These are phyloP conservation scores for Platerodrilus igneus DNA, from an alignment of 2,888 invertebrate genomes.

Conservation along the genomic window DNA sequence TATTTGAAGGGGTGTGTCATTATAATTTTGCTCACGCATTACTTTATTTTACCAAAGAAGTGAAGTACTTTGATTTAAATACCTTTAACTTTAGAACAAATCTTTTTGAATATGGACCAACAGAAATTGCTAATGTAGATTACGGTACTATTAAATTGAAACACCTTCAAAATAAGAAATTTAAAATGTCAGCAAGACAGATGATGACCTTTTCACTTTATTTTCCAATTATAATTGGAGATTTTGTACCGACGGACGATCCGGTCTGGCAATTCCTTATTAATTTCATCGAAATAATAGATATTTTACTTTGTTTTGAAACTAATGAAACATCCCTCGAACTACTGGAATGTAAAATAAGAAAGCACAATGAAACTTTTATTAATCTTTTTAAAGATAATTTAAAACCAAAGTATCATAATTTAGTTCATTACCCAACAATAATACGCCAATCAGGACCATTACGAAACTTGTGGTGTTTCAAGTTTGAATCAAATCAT, in stretches of 20 bases:
- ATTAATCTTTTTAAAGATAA: constrained; percentile 19
- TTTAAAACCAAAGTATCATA: constrained; percentile 28
- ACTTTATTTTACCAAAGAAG: constrained; percentile 12
- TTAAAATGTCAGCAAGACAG: constrained; percentile 25
- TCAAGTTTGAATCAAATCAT: constrained; percentile 28
- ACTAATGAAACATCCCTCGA: constrained; percentile 14
- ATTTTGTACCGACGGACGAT: constrained; percentile 26
- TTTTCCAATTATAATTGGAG: constrained; percentile 29
- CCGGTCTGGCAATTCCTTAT: constrained; percentile 26
- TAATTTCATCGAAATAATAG: constrained; percentile 26
- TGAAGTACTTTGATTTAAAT: constrained; percentile 17
- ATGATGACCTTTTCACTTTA: constrained; percentile 24
- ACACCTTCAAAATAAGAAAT: constrained; percentile 11
- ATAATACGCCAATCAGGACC: constrained; percentile 27
- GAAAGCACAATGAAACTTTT: constrained; percentile 20
- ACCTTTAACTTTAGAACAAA: constrained; percentile 16
- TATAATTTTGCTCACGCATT: constrained; percentile 11
- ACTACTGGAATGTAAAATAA: constrained; percentile 16
- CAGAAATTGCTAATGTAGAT: constrained; percentile 15
- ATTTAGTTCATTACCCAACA: constrained; percentile 28
- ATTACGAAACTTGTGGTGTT: constrained; percentile 26
- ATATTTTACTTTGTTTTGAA: constrained; percentile 19
- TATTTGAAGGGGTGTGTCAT: too few relatives aligned
- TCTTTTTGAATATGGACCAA: constrained; percentile 17
- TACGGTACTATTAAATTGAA: too few relatives aligned